Conservation (phyloP, 2,113 vertebrate genomes). For the Aegithalos caudatus region DNA sequence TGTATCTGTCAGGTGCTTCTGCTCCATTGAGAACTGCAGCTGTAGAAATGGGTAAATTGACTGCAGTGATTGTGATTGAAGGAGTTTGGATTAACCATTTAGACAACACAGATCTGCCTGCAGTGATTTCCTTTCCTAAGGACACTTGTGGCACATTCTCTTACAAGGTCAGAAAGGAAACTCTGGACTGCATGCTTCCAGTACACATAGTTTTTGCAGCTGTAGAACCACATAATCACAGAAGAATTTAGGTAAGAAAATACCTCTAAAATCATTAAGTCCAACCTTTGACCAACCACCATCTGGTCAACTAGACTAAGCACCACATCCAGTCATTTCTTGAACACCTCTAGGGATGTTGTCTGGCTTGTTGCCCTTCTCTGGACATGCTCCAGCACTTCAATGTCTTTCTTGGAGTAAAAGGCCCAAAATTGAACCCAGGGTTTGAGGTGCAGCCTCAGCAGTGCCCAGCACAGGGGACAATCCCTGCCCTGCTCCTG, state of each 20-base stretch:
- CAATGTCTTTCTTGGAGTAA: not conserved
- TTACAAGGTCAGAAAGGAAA: not conserved
- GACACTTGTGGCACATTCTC: not conserved
- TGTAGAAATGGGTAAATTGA: not conserved
- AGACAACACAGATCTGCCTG: not conserved
- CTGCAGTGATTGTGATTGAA: not conserved
- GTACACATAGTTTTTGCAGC: not conserved
- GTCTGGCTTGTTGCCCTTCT: not conserved
- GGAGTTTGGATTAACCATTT: not conserved
- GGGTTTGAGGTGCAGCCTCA: accelerated
- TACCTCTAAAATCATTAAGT: not conserved
- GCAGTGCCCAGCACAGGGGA: accelerated
- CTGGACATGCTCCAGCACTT: not conserved
- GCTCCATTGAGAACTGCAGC: not conserved
- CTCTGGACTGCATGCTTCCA: not conserved
- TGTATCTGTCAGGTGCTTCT: not conserved
- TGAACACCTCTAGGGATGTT: not conserved
- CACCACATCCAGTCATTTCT: not conserved
- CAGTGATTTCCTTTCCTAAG: not conserved
- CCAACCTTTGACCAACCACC: not conserved
- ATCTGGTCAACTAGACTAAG: not conserved
- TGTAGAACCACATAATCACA: not conserved
- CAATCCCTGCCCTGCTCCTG: not conserved
- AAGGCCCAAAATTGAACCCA: accelerated
- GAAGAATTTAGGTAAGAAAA: not conserved